Base-by-base conservation (phyloP, 2,888 invertebrate genomes). In the Thera obeliscata region DNA sequence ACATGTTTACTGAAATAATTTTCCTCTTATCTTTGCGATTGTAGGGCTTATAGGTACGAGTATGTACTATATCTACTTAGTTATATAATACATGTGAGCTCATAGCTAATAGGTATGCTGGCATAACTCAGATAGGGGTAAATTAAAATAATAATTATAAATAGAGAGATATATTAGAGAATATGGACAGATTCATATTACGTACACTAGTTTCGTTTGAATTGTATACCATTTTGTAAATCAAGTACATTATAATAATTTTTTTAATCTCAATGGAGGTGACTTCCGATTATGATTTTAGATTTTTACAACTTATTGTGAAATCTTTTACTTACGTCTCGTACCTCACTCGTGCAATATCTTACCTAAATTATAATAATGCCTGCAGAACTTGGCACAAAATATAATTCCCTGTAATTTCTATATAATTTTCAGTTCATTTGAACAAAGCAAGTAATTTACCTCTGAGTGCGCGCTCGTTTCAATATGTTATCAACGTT, bases 401-500 rank as follows among this genome's bases (percentile, higher is more conserved):
- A 22, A 46, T 46, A 46, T 46, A 46, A 46, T 46, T 9, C 43
- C 9, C 43, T 46, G 43, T 7, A 43, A 46, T 46, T 46, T 46
- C 43, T 46, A 46, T 5, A 9, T 46, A 9, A 46, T 54, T 61
- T 64, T 71, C 61, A 56, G 55, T 57, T 59, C 11, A 22, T 22
- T 56, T 56, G 3, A 55, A 69, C 69, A 64, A 64, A 57, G 55
- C 66, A 38, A 58, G 54, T 58, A 49, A 52, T 64, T 62, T 64
- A 68, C 59, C 62, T 70, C 56, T 3, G 57, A 52, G 64, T 69
- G 70, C 55, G 62, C 70, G 77, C 61, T 71, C 61, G 76, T 64
- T 77, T 75, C 70, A 76, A 78, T 80, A 77, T 74, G 64, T 79
- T 78, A 77, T 79, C 79, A 76, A 75, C 75, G 75, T 76, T 71